Percentiles rank a stretch among this genome's conserved stretches.
phyloP scores from a whole-genome alignment of 2,888 invertebrate species.

The Noctua comes region DNA sequence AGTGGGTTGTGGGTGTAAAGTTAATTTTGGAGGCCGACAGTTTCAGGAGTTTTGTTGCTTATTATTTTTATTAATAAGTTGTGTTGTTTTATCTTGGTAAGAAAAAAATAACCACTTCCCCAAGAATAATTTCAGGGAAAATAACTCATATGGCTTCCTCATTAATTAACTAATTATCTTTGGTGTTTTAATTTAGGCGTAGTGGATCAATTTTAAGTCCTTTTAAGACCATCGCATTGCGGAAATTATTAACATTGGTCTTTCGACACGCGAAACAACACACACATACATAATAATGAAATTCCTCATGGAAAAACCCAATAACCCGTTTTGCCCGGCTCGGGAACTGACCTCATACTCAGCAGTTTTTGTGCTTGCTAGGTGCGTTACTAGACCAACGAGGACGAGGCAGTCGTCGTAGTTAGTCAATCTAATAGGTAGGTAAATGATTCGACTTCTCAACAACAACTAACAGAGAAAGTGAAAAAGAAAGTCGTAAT shows the following conservation, averaged over 20 bases:
- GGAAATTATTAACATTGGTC: background rate
- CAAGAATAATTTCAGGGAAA: background rate
- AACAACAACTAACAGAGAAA: constrained; percentile 28
- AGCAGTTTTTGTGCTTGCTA: too few relatives aligned
- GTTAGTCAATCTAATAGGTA: background rate
- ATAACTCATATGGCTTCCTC: background rate
- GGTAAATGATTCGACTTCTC: background rate
- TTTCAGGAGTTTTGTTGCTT: background rate
- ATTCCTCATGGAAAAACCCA: too few relatives aligned
- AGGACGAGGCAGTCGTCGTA: too few relatives aligned
- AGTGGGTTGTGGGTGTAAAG: constrained; percentile 48
- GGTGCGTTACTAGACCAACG: too few relatives aligned
- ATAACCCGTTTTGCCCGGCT: too few relatives aligned
- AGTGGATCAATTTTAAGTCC: background rate
- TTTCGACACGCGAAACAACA: background rate
- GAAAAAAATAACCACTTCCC: background rate
- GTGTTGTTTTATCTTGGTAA: background rate
- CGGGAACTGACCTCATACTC: too few relatives aligned
- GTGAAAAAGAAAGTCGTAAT: constrained; percentile 7
- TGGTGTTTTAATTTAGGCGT: background rate
- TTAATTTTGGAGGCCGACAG: constrained; percentile 39
- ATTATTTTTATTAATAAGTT: background rate
- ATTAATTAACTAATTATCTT: background rate
- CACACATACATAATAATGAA: too few relatives aligned
- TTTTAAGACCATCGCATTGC: background rate